Conservation (phyloP, 2,797 vertebrate genomes). For the Sandelia bainsii region DNA sequence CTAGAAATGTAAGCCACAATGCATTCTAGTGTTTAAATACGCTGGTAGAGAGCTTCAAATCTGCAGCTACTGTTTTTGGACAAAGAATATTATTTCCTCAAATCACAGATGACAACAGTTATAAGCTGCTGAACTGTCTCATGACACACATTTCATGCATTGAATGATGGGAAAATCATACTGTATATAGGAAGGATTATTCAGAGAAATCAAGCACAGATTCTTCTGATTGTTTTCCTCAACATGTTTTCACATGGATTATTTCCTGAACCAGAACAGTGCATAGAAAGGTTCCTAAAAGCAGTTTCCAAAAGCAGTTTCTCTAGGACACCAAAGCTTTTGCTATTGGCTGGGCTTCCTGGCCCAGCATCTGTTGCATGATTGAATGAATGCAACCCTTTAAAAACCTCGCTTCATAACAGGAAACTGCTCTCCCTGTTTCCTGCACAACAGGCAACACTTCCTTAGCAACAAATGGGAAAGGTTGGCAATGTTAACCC, state of each 20-base stretch:
- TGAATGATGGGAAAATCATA: neutral
- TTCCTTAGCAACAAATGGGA: slow-evolving; percentile 94
- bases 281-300: slow-evolving; percentile 76
- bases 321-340: slow-evolving; percentile 75
- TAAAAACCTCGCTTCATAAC: slow-evolving; percentile 96
- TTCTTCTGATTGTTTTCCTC: slow-evolving; percentile 30
- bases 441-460: slow-evolving; percentile 96
- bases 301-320: slow-evolving; percentile 78
- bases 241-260: slow-evolving; percentile 53
- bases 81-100: neutral
- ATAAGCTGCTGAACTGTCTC: slow-evolving; percentile 19
- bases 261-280: slow-evolving; percentile 61
- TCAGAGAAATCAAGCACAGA: neutral
- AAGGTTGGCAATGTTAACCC: slow-evolving; percentile 90
- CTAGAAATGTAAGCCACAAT: neutral
- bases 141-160: slow-evolving; percentile 8
- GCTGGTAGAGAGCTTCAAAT: slow-evolving; percentile 8
- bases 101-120: neutral
- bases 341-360: slow-evolving; percentile 88
- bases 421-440: slow-evolving; percentile 98
- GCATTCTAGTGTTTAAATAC: slow-evolving; percentile 1
- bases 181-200: neutral
- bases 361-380: slow-evolving; percentile 88
- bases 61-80: slow-evolving; percentile 8
- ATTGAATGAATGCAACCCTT: slow-evolving; percentile 93